phyloP scores from a whole-genome alignment of 2,113 vertebrate genomes.

The Neodontobutis hainanensis region DNA sequence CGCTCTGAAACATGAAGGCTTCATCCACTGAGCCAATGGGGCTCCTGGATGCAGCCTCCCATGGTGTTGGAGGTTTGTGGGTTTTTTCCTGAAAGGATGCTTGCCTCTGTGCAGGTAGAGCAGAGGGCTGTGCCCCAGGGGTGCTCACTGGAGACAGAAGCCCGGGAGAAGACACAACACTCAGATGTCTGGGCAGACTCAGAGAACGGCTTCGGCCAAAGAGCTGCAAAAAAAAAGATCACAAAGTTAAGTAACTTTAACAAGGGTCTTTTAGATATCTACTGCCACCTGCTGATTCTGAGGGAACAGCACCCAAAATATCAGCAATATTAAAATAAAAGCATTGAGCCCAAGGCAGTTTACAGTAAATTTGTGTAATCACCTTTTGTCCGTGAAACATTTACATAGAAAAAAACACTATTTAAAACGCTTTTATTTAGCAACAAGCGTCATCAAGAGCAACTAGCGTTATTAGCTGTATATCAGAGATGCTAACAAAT shows the following conservation, averaged over 20 bases:
- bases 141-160: slow-evolving; percentile 69
- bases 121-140: slow-evolving; percentile 68
- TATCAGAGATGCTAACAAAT: no score
- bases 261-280: slow-evolving; percentile 42
- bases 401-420: no score
- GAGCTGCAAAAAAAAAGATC: slow-evolving; percentile 57
- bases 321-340: no score
- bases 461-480: no score
- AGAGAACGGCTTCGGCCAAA: slow-evolving; percentile 76
- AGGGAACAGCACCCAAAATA: slow-evolving; percentile 1
- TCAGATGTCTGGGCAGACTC: slow-evolving; percentile 78
- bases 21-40: slow-evolving; percentile 86
- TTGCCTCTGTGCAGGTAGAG: slow-evolving; percentile 62
- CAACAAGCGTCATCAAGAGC: no score
- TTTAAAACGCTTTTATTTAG: no score
- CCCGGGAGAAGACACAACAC: slow-evolving; percentile 50
- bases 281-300: slow-evolving; percentile 72
- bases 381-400: no score
- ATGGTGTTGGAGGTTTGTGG: slow-evolving; percentile 81
- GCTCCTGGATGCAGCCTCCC: slow-evolving; percentile 86
- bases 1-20: slow-evolving; percentile 80
- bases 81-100: slow-evolving; percentile 71
- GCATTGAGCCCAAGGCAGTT: no score
- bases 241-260: neutral
- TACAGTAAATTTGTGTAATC: no score